Percentiles rank a stretch among this genome's conserved stretches.
Conservation (phyloP, 2,797 vertebrate species). For the Cetoscarus ocellatus region DNA sequence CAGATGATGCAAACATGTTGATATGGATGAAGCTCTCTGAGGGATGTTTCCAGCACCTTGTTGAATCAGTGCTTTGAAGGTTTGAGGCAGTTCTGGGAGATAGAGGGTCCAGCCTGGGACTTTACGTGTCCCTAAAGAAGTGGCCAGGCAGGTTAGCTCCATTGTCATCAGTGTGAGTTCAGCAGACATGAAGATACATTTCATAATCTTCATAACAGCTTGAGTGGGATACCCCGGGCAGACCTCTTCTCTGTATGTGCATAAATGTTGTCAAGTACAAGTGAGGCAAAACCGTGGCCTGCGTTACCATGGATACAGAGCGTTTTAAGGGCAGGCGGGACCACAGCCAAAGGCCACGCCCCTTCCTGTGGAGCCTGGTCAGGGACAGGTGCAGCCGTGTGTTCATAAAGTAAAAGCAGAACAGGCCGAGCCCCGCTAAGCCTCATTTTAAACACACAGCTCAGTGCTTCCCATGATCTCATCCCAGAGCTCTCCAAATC, state of each 20-base stretch:
- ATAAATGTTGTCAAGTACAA: conserved; percentile 27
- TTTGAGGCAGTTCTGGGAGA: too few relatives aligned
- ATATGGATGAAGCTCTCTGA: too few relatives aligned
- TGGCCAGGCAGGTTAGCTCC: too few relatives aligned
- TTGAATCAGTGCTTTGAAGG: too few relatives aligned
- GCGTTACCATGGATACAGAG: conserved; percentile 62
- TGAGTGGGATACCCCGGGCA: neutral
- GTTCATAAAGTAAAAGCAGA: conserved; percentile 33
- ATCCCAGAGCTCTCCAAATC: conserved; percentile 61
- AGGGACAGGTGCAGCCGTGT: conserved; percentile 75
- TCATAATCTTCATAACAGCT: neutral
- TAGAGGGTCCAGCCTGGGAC: too few relatives aligned
- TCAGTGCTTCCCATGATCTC: conserved; percentile 77
- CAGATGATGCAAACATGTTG: too few relatives aligned
- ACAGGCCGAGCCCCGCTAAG: conserved; percentile 44
- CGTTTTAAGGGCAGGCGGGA: conserved; percentile 53
- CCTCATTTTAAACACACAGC: conserved; percentile 65
- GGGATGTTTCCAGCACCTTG: too few relatives aligned
- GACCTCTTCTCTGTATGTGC: conserved; percentile 22
- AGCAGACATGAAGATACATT: neutral
- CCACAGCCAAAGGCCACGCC: conserved; percentile 63
- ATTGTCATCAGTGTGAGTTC: neutral
- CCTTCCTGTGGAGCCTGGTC: conserved; percentile 68
- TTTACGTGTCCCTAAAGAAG: too few relatives aligned
- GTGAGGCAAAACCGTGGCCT: conserved; percentile 42